A percentile compares a stretch with the other conserved stretches of the same genome.
These are phyloP conservation scores for Ennomos quercinarius DNA, from an alignment of 2,888 invertebrate genomes.

Conservation along the genomic window DNA sequence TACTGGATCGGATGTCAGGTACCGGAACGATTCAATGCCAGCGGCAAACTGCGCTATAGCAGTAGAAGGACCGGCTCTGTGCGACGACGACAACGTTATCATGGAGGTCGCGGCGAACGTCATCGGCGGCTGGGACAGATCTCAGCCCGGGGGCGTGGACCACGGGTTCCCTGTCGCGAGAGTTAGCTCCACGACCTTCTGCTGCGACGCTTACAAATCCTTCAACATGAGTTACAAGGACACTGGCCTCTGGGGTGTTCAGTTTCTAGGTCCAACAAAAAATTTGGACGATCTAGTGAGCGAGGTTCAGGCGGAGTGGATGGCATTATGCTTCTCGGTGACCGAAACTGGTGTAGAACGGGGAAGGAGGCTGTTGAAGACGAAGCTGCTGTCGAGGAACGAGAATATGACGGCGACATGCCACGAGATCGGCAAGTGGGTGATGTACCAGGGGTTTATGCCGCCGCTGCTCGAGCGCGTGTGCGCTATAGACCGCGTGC, in stretches of 20 bases:
- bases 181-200: slow-evolving; percentile 86
- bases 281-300: slow-evolving; percentile 89
- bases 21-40: slow-evolving; percentile 95
- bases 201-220: slow-evolving; percentile 96
- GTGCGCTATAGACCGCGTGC: slow-evolving; percentile 92
- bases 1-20: slow-evolving; percentile 94
- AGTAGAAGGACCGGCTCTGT: slow-evolving; percentile 96
- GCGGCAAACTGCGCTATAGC: slow-evolving; percentile 96
- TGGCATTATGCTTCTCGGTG: slow-evolving; percentile 92
- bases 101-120: slow-evolving; percentile 97
- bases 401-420: slow-evolving; percentile 96
- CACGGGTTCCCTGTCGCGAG: slow-evolving; percentile 93
- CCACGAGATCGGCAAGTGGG: slow-evolving; percentile 97
- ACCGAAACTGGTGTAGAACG: slow-evolving; percentile 95
- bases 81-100: slow-evolving; percentile 94
- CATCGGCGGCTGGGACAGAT: slow-evolving; percentile 95
- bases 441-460: slow-evolving; percentile 95
- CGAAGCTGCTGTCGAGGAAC: slow-evolving; percentile 94
- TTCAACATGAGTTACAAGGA: slow-evolving; percentile 99
- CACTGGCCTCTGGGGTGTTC: slow-evolving; percentile 97
- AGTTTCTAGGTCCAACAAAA: slow-evolving; percentile 90
- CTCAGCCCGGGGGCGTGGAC: slow-evolving; percentile 93
- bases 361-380: slow-evolving; percentile 95
- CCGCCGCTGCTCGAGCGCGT: slow-evolving; percentile 95
- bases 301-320: slow-evolving; percentile 92